phyloP scores from a whole-genome alignment of 2,888 invertebrate species.

The Nesidiocoris tenuis region DNA sequence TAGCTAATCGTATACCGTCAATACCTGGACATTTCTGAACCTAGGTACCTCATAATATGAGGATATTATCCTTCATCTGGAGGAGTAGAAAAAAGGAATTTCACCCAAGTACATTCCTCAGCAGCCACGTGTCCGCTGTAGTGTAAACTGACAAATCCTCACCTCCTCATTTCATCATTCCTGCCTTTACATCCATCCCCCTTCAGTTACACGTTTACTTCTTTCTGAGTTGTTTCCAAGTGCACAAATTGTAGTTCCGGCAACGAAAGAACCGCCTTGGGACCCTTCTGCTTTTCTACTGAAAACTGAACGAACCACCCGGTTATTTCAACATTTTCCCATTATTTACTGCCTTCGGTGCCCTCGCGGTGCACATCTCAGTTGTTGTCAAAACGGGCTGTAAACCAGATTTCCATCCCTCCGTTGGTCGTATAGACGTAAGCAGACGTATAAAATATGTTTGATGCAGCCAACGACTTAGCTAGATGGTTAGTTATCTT shows the following conservation, averaged over 20 bases:
- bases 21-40: no score
- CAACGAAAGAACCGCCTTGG: conserved; percentile 32
- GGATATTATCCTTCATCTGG: no score
- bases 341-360: neutral
- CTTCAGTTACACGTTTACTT: conserved; percentile 9
- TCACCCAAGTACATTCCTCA: no score
- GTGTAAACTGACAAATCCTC: no score
- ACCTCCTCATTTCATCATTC: no score
- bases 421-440: neutral
- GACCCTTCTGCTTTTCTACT: neutral
- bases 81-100: no score
- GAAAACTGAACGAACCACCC: neutral
- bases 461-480: no score
- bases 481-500: no score
- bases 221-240: conserved; percentile 5
- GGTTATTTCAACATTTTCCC: neutral
- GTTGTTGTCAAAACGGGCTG: neutral
- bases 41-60: no score
- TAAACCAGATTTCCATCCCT: neutral
- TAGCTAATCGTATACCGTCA: no score
- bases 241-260: conserved; percentile 39
- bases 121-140: no score
- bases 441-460: no score
- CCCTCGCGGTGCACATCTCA: neutral
- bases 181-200: conserved; percentile 5